Evolutionary conservation across 2,888 invertebrate genomes (phyloP), one percentile per base, ranked within the genome.

Genomic region (Eugnorisma glareosa): DNA sequence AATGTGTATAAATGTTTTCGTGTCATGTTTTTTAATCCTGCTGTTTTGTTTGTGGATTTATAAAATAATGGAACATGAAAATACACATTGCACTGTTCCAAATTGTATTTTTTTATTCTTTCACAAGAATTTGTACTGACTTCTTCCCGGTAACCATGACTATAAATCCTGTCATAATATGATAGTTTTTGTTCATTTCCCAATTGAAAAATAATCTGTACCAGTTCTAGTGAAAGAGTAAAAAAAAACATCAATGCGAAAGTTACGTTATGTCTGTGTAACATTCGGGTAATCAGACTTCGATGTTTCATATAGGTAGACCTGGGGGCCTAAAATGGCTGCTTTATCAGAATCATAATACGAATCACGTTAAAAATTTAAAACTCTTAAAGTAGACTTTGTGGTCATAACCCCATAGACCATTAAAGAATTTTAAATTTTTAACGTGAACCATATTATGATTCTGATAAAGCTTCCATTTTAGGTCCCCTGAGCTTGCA

Each of bases 1-100:
- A 77, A 77, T 81, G 51, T 66, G 69, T 61, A 21, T 64, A 80
- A 82, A 75, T 61, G 54, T 72, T 81, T 73, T 73, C 59, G 48
- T 71, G 67, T 59, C 24, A 69, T 35, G 68, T 81, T 82, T 81
- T 82, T 85, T 72, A 61, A 76, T 59, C 51, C 59, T 8, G 28
- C 35, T 67, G 24, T 31, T 51, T 59, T n/a, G n/a, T 57, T 67
- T 61, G 76, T 24, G 11, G 35, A 82, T 78, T 78, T 76, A 76
- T 83, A 37, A 45, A 18, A 28, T 45, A 51, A 21, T 61, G 18
- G 18, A 35, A 31, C 7, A 48, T 8, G 2, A 8, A 45, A 73
- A 61, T 35, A 31, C 6, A 37, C 18, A 51, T 35, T 61, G 6
- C 10, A 8, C 3, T 61, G 31, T 61, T 21, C 4, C 31, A 10